A percentile compares a stretch with the other conserved stretches of the same genome.
phyloP scores from a whole-genome alignment of 1,140 invertebrate genomes.

The Cryptotermes secundus region DNA sequence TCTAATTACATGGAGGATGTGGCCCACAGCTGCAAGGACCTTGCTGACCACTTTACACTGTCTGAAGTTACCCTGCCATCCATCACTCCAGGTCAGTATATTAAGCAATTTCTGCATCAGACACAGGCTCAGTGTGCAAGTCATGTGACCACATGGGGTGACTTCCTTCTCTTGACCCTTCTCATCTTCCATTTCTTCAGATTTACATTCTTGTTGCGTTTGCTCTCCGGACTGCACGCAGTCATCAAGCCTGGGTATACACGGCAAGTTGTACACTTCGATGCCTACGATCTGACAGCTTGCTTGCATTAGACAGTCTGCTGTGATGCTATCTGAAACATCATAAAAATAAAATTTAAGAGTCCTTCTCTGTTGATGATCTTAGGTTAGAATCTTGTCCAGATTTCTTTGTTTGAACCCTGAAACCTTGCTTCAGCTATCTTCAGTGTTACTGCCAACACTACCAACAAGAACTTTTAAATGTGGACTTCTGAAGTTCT shows the following conservation, averaged over 20 bases:
- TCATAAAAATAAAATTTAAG: too few species aligned
- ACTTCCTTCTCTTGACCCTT: too few species aligned
- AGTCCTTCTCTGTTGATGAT: too few species aligned
- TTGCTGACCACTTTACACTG: not conserved
- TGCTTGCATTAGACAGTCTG: not conserved
- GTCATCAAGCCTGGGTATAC: not conserved
- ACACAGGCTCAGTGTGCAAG: not conserved
- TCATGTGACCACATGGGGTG: not conserved
- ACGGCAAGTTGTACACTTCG: not conserved
- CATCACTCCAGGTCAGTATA: not conserved
- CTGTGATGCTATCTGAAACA: not conserved
- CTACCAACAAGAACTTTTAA: too few species aligned
- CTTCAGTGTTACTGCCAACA: too few species aligned
- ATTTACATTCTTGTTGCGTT: too few species aligned
- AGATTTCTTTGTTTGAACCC: too few species aligned
- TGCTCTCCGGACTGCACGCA: too few species aligned
- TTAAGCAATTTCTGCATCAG: constrained; percentile 6
- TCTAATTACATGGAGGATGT: not conserved
- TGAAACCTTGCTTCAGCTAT: too few species aligned
- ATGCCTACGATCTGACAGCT: not conserved
- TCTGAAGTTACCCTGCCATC: not conserved
- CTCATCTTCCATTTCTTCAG: too few species aligned
- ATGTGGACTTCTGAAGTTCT: too few species aligned
- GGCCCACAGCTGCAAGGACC: not conserved
- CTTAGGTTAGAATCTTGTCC: too few species aligned